Percentiles rank a stretch among this genome's conserved stretches.
phyloP scores from a whole-genome alignment of 2,113 vertebrate species.

The Lepus timidus region DNA sequence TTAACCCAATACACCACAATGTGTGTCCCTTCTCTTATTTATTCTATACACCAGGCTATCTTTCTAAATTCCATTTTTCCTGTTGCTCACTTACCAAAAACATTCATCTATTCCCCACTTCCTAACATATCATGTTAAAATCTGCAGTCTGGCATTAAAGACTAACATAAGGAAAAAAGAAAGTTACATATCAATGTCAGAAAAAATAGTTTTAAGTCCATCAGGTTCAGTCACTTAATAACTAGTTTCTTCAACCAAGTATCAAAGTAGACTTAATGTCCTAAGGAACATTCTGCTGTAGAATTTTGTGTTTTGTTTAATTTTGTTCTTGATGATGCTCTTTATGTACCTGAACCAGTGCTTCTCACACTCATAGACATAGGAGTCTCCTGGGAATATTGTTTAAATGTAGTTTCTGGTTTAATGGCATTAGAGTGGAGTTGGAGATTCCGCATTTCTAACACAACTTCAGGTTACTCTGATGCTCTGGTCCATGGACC shows the following conservation, averaged over 20 bases:
- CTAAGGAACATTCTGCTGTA: not conserved
- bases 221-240: not conserved
- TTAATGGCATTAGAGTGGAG: not conserved
- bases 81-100: not conserved
- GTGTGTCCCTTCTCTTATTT: not conserved
- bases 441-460: not conserved
- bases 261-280: not conserved
- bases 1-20: too few species aligned
- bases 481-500: not conserved
- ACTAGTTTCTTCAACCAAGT: constrained; percentile 16
- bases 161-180: not conserved
- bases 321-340: not conserved
- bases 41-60: not conserved
- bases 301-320: not conserved
- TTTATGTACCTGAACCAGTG: not conserved
- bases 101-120: not conserved
- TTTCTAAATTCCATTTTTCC: not conserved
- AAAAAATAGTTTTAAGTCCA: not conserved
- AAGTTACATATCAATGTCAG: not conserved
- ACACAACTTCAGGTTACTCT: not conserved
- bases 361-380: not conserved
- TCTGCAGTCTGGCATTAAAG: not conserved
- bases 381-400: not conserved
- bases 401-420: not conserved
- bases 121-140: not conserved